Evolutionary conservation across 2,888 invertebrate species (phyloP), one percentile per base, ranked within the genome.

Genomic region (Tanypteryx hageni): DNA sequence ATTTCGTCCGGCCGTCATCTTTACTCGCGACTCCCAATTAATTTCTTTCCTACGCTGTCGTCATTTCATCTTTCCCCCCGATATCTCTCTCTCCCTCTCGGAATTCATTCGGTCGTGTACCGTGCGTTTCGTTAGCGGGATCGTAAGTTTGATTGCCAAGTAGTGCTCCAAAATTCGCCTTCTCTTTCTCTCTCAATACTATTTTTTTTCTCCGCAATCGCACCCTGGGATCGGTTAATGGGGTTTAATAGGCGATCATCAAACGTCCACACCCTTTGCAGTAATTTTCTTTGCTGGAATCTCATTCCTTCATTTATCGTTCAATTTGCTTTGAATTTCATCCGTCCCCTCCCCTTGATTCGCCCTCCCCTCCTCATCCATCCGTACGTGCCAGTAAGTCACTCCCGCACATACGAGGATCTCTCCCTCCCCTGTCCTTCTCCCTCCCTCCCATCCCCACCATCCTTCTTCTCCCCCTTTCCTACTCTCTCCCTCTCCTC

Each of bases 321-420:
- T 83, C 83, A 83, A 83, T 83, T 83, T 83, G n/a, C 83, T 83
- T 31, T 83, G 44, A 56, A 83, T 44, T 44, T 44, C 83, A 11
- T 64, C 64, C 64, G 4, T 18, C 18, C 57, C 18, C 27, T 57
- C 57, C 56, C n/a, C 76, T 76, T 3, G 76, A 18, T 18, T 10
- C 57, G 13, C 93, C 93, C 93, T 92, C 92, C 92, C 93, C 83
- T 86, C 81, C 84, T 57, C 92, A 7, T 82, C 92, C 92, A 93
- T 92, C 93, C 93, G 44, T 93, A 93, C 92, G 93, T 92, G 68
- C 92, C 93, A 93, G 93, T 93, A 93, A 93, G 93, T 93, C 93
- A 44, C 44, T 44, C 44, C 44, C 83, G n/a, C 18, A n/a, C 18
- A 27, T 44, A 44, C 56, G 18, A 9, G 44, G 27, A 16, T 44